phyloP scores from a whole-genome alignment of 2,888 invertebrate genomes.

The Caenorhabditis sp. region DNA sequence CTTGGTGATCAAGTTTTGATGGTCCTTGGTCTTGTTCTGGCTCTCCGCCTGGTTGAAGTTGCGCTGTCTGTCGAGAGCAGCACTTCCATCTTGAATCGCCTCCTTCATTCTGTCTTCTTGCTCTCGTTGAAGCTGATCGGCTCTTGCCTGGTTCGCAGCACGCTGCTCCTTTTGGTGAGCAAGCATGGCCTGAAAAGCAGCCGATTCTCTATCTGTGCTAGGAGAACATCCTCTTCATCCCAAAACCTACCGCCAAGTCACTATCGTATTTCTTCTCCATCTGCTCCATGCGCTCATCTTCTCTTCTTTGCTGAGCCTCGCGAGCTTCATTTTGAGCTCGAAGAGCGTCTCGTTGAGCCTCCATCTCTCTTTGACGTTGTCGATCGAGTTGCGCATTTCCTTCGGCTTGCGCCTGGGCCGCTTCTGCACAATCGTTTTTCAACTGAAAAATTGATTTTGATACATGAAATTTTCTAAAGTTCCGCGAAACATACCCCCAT shows the following conservation, averaged over 20 bases:
- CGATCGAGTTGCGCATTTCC: neutral
- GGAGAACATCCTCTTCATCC: too few relatives aligned
- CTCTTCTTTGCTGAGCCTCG: neutral
- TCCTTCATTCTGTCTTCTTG: neutral
- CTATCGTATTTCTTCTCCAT: neutral
- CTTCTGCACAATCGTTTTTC: neutral
- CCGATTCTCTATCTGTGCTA: too few relatives aligned
- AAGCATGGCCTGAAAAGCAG: neutral
- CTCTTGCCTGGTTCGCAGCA: neutral
- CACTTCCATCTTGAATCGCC: neutral
- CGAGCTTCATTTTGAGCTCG: too few relatives aligned
- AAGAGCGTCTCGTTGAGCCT: neutral
- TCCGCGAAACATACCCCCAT: neutral
- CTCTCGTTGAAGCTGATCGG: neutral
- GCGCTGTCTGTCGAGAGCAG: neutral
- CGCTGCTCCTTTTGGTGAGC: neutral
- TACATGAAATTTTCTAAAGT: neutral
- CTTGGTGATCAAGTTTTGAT: neutral
- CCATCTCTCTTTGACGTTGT: neutral
- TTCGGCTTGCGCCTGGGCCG: neutral
- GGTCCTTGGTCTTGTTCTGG: neutral
- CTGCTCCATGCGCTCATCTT: neutral
- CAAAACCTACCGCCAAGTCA: neutral
- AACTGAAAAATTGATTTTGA: neutral
- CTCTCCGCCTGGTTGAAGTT: neutral